Base-by-base conservation (phyloP, 2,797 vertebrate species). In the Lutjanus argentimaculatus region DNA sequence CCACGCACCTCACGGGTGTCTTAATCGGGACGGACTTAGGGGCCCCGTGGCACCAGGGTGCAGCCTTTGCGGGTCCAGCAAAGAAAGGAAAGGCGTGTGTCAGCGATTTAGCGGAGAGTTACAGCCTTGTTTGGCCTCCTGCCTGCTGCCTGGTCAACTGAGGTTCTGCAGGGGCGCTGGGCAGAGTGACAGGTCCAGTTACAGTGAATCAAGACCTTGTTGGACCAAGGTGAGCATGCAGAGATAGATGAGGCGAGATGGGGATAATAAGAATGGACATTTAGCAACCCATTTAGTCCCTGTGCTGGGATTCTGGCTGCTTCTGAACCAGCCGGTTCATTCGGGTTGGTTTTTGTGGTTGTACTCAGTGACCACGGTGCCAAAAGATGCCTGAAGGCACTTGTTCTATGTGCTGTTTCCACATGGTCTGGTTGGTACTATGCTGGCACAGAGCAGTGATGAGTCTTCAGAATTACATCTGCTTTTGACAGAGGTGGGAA, bases 71-170 rank as follows among this genome's bases (percentile, higher is more conserved):
- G 82, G 85, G 64, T 52, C 83, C 76, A 68, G 77, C 72, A 84
- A 68, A 90, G 88, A 93, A 92, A 91, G 86, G 82, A 93, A 93
- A 90, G 89, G 86, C 91, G 90, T 86, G 91, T 93, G 93, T 93
- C 91, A 92, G 93, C 89, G 25, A 84, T 91, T 92, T 90, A 83
- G 58, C 58, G 0, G 72, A 75, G 67, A 72, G 74, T 71, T 59
- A 64, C 77, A 77, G 89, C 80, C 84, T 15, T 61, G 58, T 85
- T 86, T 92, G 92, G 85, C 87, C 42, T 75, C 67, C 16, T 30
- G 86, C 91, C 88, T 36, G 62, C 71, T 69, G 40, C 86, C 68
- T 65, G 78, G 69, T 90, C 78, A 75, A 55, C 85, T 83, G 89
- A 72, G 80, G 62, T 80, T 88, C 66, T 62, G 64, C 67, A 36